A percentile compares a stretch with the other conserved stretches of the same genome.
These are phyloP conservation scores for Rutpela maculata DNA, from an alignment of 2,888 invertebrate genomes.

Conservation along the genomic window DNA sequence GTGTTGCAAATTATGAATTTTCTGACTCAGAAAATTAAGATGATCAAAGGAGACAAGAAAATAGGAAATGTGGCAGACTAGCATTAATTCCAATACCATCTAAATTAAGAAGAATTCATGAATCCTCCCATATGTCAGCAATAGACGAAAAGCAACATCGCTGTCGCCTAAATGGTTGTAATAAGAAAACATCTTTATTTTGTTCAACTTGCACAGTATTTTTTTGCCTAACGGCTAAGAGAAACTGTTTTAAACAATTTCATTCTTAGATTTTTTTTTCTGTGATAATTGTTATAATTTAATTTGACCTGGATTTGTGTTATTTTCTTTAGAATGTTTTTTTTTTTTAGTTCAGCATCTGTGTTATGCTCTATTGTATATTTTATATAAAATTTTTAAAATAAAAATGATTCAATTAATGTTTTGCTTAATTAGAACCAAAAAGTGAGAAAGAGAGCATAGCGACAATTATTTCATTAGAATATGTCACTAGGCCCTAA, in stretches of 20 bases:
- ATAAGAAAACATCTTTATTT: neutral
- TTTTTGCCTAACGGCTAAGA: neutral
- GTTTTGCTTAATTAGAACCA: too few relatives aligned
- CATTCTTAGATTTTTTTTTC: neutral
- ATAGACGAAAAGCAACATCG: slow-evolving; percentile 10
- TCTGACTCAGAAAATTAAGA: slow-evolving; percentile 13
- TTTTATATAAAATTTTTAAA: too few relatives aligned
- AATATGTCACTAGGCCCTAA: too few relatives aligned
- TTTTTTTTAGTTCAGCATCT: too few relatives aligned
- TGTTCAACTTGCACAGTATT: too few relatives aligned
- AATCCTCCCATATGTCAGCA: neutral
- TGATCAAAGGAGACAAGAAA: slow-evolving; percentile 9
- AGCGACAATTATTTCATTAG: too few relatives aligned
- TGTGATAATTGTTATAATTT: too few relatives aligned
- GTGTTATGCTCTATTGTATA: too few relatives aligned
- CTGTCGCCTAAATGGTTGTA: neutral
- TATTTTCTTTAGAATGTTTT: too few relatives aligned
- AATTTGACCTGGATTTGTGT: too few relatives aligned
- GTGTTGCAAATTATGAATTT: slow-evolving; percentile 4
- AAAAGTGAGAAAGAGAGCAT: too few relatives aligned
- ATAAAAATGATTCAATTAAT: too few relatives aligned
- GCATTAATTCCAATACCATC: slow-evolving; percentile 9
- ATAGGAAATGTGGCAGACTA: neutral
- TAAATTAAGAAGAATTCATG: slow-evolving; percentile 5
- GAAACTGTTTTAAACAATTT: slow-evolving; percentile 1